Evolutionary conservation across 2,797 vertebrate species (phyloP), one percentile per base, ranked within the genome.

Genomic region (Enteromius thamalakanensis): DNA sequence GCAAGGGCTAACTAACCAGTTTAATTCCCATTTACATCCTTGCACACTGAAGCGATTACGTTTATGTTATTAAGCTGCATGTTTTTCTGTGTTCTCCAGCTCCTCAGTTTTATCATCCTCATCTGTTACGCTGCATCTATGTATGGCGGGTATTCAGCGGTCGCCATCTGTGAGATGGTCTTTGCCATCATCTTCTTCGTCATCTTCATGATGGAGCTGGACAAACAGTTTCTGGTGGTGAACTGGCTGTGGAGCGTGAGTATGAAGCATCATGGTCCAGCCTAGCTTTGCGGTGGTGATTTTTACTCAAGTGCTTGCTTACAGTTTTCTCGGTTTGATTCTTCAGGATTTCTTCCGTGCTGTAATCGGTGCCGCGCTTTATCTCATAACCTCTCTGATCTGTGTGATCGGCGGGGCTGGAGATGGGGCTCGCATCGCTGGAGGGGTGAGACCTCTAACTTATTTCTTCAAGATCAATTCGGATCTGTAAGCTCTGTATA

Each of bases 221-320:
- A 97, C 90, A 94, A 94, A 88, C 94, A 94, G 89, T 0, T 96
- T 37, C 4, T 17, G 11, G 6, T 91, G 70, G 76, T 97, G 89
- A 94, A 94, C 92, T 98, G 96, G 97, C 9, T 94, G 40, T 97
- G 96, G 96, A 96, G 15, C 51, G 97, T 98, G 89, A 96, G 96
- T 64, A 49, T 47, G n/a, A 78, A 47, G 45, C 70, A 11, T 51
- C 14, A 2, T 2, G 1, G n/a, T 26, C n/a, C n/a, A 70, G 40
- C n/a, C 34, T 55, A 58, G 53, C 53, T 15, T 6, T 17, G 19
- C 14, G 51, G 1, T 55, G 49, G 32, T 0, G 19, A 10, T 47
- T 21, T 49, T 37, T 45, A 26, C 32, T 53, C 17, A 23, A 4
- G 6, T 10, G 15, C 23, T 49, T 71, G 9, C 12, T 45, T 10